Evolutionary conservation across 2,888 invertebrate genomes (phyloP).

Genomic region (Celastrina argiolus): DNA sequence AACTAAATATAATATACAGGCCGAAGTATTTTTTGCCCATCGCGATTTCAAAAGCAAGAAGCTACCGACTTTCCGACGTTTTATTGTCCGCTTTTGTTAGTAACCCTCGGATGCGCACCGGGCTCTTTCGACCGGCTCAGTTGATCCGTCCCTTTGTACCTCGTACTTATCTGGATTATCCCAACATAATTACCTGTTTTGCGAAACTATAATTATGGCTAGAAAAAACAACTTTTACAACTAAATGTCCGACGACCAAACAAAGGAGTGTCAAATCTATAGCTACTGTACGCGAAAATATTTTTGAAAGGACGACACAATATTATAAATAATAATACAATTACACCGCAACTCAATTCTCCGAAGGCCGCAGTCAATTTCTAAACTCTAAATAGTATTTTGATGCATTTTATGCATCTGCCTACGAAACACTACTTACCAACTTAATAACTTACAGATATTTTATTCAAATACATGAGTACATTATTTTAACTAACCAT

Average conservation of each 20-base stretch:
- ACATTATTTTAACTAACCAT: no score
- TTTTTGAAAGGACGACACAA: background rate
- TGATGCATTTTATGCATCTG: no score
- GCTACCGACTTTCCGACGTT: conserved; percentile 75
- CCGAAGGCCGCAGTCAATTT: background rate
- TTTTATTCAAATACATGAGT: background rate
- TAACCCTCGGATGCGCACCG: conserved; percentile 56
- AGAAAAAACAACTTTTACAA: conserved; percentile 54
- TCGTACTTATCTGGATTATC: conserved; percentile 64
- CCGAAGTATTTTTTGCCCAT: conserved; percentile 51
- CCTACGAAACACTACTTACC: no score
- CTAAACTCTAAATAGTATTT: no score
- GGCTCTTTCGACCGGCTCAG: conserved; percentile 47
- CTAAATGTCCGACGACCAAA: conserved; percentile 54
- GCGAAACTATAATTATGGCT: conserved; percentile 57
- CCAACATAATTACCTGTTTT: conserved; percentile 70
- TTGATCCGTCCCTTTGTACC: conserved; percentile 58
- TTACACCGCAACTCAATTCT: background rate
- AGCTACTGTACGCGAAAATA: conserved; percentile 40
- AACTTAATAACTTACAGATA: no score
- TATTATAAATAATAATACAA: background rate
- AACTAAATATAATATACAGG: conserved; percentile 33
- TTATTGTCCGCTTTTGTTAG: conserved; percentile 62
- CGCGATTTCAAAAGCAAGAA: conserved; percentile 67
- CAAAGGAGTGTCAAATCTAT: conserved; percentile 38